Evolutionary conservation across 2,113 vertebrate species (phyloP).

Genomic region (Pygathrix nemaeus): DNA sequence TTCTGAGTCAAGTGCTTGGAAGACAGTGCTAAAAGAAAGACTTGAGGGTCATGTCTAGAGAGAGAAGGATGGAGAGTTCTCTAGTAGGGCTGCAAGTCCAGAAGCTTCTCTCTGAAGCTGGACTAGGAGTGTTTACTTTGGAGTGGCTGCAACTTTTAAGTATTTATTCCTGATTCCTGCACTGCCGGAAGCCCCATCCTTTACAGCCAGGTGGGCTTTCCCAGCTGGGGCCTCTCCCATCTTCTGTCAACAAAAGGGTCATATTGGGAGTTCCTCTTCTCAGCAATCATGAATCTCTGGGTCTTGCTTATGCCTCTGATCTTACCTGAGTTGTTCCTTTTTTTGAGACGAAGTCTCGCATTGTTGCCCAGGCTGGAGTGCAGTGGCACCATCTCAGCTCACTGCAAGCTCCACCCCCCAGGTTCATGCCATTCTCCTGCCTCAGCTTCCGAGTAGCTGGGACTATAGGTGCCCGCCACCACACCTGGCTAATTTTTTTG

Average conservation of each 20-base stretch:
- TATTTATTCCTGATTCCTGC: slow-evolving; percentile 76
- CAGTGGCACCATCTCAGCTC: too few relatives aligned
- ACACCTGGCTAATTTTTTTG: too few relatives aligned
- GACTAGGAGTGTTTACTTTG: slow-evolving; percentile 67
- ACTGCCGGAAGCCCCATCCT: neutral
- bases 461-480: too few relatives aligned
- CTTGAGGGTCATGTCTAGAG: neutral
- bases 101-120: neutral
- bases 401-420: too few relatives aligned
- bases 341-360: too few relatives aligned
- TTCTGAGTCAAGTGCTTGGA: neutral
- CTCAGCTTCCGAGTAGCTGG: too few relatives aligned
- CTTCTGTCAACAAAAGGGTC: neutral
- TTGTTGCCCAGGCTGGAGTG: too few relatives aligned
- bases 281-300: slow-evolving; percentile 54
- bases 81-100: neutral
- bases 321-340: slow-evolving; percentile 40
- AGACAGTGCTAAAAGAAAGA: neutral
- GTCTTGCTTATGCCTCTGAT: slow-evolving; percentile 58
- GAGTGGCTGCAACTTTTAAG: slow-evolving; percentile 80
- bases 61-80: neutral
- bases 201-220: neutral
- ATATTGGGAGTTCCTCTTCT: neutral
- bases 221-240: neutral
- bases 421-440: too few relatives aligned